Conservation (phyloP, 2,797 vertebrate genomes). For the Dermochelys coriacea region DNA sequence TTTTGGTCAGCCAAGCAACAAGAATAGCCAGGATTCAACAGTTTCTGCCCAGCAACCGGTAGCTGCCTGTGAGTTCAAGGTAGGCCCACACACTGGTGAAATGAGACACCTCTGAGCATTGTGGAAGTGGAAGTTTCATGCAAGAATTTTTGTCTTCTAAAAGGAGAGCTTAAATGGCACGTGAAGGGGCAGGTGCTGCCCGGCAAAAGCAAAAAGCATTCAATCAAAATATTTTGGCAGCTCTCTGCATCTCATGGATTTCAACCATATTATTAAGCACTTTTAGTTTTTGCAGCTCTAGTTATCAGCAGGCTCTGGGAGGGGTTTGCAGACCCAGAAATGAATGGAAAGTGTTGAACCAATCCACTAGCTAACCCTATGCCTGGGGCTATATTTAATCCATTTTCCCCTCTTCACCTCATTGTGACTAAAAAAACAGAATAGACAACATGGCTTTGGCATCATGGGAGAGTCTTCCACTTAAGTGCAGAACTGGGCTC, state of each 20-base stretch:
- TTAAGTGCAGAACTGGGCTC: background rate
- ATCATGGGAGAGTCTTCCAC: background rate
- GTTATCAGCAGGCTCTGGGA: accelerated
- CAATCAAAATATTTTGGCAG: constrained; percentile 36
- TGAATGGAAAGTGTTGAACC: background rate
- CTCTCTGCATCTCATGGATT: background rate
- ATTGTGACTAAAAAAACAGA: background rate
- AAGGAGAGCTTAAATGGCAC: constrained; percentile 5
- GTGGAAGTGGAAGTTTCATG: background rate
- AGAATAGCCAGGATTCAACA: background rate
- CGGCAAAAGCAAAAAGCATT: constrained; percentile 27
- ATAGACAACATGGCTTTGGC: background rate
- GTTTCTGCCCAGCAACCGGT: background rate
- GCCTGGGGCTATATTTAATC: background rate
- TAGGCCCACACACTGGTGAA: constrained; percentile 28
- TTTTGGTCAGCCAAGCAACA: accelerated
- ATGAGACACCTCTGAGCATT: background rate
- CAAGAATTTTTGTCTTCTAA: background rate
- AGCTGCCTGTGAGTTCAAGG: constrained; percentile 22
- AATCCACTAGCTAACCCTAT: background rate
- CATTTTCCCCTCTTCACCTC: background rate
- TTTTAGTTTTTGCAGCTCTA: background rate
- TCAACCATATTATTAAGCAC: background rate
- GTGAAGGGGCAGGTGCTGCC: constrained; percentile 16
- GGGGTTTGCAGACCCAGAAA: background rate